phyloP scores from a whole-genome alignment of 2,888 invertebrate genomes.

The Cetonia aurata region DNA sequence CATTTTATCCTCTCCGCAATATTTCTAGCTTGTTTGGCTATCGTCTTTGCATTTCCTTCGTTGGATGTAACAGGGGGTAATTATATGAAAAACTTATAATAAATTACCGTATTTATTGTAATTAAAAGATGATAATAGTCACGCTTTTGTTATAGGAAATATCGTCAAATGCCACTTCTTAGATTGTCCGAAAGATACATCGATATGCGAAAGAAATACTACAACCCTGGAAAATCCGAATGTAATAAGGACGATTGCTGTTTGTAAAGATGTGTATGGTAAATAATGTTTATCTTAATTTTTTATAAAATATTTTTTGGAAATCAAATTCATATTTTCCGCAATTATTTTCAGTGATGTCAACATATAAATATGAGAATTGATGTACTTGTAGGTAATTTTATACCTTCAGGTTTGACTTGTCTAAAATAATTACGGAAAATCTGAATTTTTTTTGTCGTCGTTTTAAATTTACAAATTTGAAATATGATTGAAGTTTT shows the following conservation, averaged over 20 bases:
- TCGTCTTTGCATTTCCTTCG: constrained; percentile 11
- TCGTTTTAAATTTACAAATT: neutral
- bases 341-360: no score
- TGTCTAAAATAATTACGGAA: no score
- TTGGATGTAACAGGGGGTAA: constrained; percentile 12
- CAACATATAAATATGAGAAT: no score
- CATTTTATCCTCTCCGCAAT: neutral
- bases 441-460: no score
- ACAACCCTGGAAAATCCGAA: constrained; percentile 21
- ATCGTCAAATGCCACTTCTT: constrained; percentile 27
- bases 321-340: neutral
- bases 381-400: no score
- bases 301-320: neutral
- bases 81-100: neutral
- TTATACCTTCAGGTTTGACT: no score
- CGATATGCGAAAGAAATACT: constrained; percentile 29
- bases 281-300: constrained; percentile 12
- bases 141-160: constrained; percentile 2
- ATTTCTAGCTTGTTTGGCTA: constrained; percentile 2
- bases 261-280: constrained; percentile 25
- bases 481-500: neutral
- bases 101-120: neutral
- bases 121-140: neutral
- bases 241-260: constrained; percentile 14
- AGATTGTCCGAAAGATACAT: constrained; percentile 9